Evolutionary conservation across 2,888 invertebrate species (phyloP).

Genomic region (Rhingia rostrata): DNA sequence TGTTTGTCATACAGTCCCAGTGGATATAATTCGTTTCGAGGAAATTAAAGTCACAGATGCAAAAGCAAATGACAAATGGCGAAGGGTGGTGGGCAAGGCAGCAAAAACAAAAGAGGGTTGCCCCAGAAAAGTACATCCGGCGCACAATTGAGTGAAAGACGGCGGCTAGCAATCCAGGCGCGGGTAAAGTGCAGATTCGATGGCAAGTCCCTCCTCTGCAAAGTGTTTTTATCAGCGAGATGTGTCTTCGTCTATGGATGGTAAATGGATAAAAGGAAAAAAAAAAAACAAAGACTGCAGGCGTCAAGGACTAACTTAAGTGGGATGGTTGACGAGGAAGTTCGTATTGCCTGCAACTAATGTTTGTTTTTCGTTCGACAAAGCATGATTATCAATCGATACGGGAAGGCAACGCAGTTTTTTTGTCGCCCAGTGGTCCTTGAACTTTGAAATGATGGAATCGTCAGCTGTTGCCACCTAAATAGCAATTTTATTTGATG

Average conservation of each 20-base stretch:
- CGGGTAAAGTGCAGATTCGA: neutral
- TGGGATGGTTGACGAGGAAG: constrained; percentile 34
- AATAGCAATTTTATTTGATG: neutral
- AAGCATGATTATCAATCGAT: constrained; percentile 10
- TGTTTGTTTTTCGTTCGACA: constrained; percentile 15
- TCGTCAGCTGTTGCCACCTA: constrained; percentile 13
- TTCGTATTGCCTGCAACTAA: constrained; percentile 12
- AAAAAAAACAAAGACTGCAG: constrained; percentile 12
- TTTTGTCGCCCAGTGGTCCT: constrained; percentile 30
- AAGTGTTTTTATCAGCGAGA: too few species aligned
- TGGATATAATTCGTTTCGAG: constrained; percentile 21
- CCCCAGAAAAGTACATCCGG: constrained; percentile 20
- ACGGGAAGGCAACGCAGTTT: constrained; percentile 8
- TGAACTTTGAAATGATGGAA: constrained; percentile 15
- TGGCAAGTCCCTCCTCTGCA: too few species aligned
- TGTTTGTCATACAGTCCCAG: constrained; percentile 12
- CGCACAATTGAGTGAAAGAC: constrained; percentile 1
- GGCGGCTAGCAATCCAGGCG: neutral
- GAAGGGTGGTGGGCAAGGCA: neutral
- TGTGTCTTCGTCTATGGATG: too few species aligned
- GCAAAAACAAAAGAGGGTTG: constrained; percentile 5
- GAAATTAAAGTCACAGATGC: constrained; percentile 55
- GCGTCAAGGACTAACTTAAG: constrained; percentile 21
- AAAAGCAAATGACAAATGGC: constrained; percentile 30
- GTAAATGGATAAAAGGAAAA: neutral